A percentile compares a stretch with the other conserved stretches of the same genome.
These are phyloP conservation scores for Bufotes viridis DNA, from an alignment of 2,797 vertebrate genomes.

Conservation along the genomic window DNA sequence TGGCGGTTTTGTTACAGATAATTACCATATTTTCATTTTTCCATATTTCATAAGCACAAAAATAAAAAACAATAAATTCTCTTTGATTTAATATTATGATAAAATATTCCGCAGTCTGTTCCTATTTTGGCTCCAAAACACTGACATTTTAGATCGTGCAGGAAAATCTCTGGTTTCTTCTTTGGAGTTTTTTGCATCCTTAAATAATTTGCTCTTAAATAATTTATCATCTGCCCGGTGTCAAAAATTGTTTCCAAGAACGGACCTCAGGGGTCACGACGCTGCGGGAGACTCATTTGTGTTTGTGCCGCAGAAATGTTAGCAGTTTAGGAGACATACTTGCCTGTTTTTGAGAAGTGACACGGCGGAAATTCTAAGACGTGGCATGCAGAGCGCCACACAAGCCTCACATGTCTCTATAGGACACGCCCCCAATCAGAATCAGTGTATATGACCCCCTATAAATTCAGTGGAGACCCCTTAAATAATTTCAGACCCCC, in stretches of 20 bases:
- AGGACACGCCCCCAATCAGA: too few species aligned
- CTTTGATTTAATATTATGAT: neutral
- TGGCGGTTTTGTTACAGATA: neutral
- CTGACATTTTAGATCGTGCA: neutral
- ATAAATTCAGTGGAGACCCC: too few species aligned
- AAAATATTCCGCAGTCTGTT: constrained; percentile 17
- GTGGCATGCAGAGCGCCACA: too few species aligned
- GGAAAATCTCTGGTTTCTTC: neutral
- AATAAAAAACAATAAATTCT: neutral
- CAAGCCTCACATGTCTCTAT: too few species aligned
- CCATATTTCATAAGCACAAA: neutral
- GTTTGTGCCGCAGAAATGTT: too few species aligned
- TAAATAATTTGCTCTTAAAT: too few species aligned
- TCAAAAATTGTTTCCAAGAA: neutral
- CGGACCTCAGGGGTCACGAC: neutral
- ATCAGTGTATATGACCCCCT: too few species aligned
- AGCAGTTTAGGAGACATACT: too few species aligned
- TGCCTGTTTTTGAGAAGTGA: too few species aligned
- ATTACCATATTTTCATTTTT: neutral
- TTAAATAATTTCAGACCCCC: neutral
- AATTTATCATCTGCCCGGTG: too few species aligned
- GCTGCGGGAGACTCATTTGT: neutral
- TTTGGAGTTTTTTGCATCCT: neutral
- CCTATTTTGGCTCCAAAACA: neutral
- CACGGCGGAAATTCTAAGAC: too few species aligned